A percentile compares a stretch with the other conserved stretches of the same genome.
Conservation (phyloP, 2,888 invertebrate genomes). For the Poecilus cupreus region DNA sequence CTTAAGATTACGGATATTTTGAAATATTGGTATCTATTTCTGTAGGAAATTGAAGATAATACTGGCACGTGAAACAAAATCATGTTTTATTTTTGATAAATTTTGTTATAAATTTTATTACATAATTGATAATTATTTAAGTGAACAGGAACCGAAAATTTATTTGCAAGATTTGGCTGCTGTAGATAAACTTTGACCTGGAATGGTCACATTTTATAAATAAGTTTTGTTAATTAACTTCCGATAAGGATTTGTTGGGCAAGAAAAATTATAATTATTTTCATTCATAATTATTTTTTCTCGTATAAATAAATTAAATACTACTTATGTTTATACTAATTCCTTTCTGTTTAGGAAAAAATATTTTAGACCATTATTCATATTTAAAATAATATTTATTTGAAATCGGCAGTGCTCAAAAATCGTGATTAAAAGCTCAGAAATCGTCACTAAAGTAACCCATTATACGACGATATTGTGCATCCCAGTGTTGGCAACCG, state of each 20-base stretch:
- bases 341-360: no score
- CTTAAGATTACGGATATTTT: no score
- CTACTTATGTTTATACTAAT: no score
- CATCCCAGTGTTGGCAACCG: no score
- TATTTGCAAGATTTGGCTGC: neutral
- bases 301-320: no score
- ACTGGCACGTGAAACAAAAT: neutral
- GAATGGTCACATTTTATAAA: neutral
- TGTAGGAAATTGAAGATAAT: neutral
- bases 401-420: no score
- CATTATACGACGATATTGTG: no score
- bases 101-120: neutral
- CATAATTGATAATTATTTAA: conserved; percentile 2
- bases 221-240: neutral
- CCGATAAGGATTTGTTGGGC: neutral
- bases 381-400: no score
- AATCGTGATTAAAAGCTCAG: no score
- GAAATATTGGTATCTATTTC: neutral
- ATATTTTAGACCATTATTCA: no score
- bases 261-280: neutral
- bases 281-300: neutral
- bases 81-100: neutral
- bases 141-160: neutral
- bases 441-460: no score
- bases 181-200: neutral